These are phyloP conservation scores for Gibbula magus DNA, from an alignment of 2,888 invertebrate species.

Conservation along the genomic window DNA sequence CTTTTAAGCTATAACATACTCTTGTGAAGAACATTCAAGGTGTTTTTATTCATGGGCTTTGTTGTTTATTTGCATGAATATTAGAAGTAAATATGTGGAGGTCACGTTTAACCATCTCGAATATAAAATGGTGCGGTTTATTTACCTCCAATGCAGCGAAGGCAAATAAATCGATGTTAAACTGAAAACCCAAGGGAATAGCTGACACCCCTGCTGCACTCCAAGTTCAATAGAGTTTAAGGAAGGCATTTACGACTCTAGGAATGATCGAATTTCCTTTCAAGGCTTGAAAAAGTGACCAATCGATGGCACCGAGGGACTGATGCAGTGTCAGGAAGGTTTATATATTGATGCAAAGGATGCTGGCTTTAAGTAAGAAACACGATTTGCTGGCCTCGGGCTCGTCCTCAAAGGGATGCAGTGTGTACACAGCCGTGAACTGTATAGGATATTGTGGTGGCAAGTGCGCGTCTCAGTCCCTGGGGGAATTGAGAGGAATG, in stretches of 20 bases:
- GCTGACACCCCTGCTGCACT: background rate
- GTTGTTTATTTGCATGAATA: background rate
- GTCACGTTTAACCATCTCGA: background rate
- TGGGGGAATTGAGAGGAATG: too few species aligned
- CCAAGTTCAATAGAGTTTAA: background rate
- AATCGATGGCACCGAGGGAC: too few species aligned
- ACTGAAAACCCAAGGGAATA: background rate
- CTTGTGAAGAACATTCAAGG: background rate
- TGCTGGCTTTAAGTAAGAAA: too few species aligned
- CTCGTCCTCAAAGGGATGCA: too few species aligned
- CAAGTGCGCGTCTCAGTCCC: too few species aligned
- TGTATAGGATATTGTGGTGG: too few species aligned
- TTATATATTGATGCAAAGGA: too few species aligned
- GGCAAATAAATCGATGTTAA: conserved; percentile 7
- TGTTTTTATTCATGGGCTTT: background rate
- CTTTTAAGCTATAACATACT: background rate
- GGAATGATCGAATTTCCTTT: background rate
- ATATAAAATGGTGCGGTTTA: background rate
- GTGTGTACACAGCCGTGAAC: too few species aligned
- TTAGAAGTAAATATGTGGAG: background rate
- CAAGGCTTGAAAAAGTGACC: too few species aligned
- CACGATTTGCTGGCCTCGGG: too few species aligned
- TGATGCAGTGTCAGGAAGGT: too few species aligned
- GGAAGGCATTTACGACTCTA: background rate
- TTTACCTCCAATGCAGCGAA: background rate